phyloP scores from a whole-genome alignment of 2,888 invertebrate species.

The Acronicta aceris region DNA sequence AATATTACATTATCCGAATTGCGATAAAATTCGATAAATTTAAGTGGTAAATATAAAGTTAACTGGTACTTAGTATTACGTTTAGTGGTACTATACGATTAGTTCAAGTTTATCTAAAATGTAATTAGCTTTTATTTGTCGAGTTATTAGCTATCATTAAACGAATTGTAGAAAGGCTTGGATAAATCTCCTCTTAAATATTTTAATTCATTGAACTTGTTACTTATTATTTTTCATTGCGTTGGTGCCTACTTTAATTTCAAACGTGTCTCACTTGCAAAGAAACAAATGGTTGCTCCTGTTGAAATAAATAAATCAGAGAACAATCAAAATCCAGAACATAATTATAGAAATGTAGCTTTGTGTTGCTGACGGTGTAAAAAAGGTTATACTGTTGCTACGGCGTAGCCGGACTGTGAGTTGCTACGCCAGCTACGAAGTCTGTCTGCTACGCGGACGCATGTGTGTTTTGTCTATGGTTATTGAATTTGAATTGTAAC shows the following conservation, averaged over 20 bases:
- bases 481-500: too few relatives aligned
- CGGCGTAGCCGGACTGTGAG: constrained; percentile 14
- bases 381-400: constrained; percentile 13
- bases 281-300: constrained; percentile 8
- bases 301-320: neutral
- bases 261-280: constrained; percentile 21
- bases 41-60: too few relatives aligned
- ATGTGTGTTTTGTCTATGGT: neutral
- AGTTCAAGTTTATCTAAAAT: too few relatives aligned
- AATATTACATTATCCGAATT: too few relatives aligned
- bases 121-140: too few relatives aligned
- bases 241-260: neutral
- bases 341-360: neutral
- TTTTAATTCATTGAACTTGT: neutral
- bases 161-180: neutral
- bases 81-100: too few relatives aligned
- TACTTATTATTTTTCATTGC: neutral
- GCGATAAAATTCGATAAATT: too few relatives aligned
- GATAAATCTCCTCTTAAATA: neutral
- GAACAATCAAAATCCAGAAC: neutral
- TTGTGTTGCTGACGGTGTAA: neutral
- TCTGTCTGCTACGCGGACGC: neutral
- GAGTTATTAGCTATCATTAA: neutral
- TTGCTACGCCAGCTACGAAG: constrained; percentile 14
- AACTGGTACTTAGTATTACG: too few relatives aligned